Evolutionary conservation across 2,113 vertebrate species (phyloP).

Genomic region (Genyomyrus donnyi): DNA sequence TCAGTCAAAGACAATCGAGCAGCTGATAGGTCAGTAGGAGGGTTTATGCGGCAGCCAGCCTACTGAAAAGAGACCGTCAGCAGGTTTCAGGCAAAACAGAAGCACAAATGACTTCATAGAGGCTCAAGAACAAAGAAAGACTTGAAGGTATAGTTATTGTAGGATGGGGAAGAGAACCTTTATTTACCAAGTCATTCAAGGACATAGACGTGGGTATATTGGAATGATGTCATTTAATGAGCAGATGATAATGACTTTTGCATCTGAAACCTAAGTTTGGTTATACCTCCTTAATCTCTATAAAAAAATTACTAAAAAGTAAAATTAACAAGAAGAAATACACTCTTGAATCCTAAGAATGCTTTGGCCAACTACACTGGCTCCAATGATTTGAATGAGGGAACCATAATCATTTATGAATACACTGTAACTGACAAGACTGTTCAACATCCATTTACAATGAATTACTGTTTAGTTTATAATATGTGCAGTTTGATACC

Average conservation of each 20-base stretch:
- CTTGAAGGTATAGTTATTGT: neutral
- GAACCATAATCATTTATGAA: neutral
- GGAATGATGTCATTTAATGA: neutral
- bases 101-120: neutral
- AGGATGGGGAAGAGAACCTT: neutral
- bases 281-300: neutral
- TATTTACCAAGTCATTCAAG: neutral
- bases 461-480: neutral
- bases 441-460: neutral
- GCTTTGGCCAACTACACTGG: neutral
- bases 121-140: neutral
- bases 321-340: neutral
- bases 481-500: neutral
- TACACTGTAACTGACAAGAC: neutral
- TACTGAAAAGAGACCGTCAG: neutral
- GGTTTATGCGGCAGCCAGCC: neutral
- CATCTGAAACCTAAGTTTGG: neutral
- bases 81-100: neutral
- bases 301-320: neutral
- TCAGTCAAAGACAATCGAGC: neutral
- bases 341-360: neutral
- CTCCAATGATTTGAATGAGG: neutral
- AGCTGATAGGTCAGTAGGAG: neutral
- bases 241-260: neutral
- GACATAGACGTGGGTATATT: neutral